A percentile compares a stretch with the other conserved stretches of the same genome.
These are phyloP conservation scores for Tachyglossus aculeatus DNA, from an alignment of 2,797 vertebrate genomes.

Conservation along the genomic window DNA sequence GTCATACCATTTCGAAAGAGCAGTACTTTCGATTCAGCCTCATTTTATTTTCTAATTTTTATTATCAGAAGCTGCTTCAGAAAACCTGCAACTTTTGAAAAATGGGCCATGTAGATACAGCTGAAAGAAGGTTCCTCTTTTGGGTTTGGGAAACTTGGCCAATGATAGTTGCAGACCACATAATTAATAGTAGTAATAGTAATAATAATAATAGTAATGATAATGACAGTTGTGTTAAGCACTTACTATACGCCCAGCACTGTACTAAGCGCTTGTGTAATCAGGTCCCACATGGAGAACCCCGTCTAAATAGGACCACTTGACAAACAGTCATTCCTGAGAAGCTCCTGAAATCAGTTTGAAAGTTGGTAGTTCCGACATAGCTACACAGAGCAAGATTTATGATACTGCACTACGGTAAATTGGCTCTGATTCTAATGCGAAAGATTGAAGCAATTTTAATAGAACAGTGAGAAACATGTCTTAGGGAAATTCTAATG, in stretches of 20 bases:
- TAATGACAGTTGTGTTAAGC: too few relatives aligned
- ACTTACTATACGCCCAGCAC: too few relatives aligned
- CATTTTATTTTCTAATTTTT: slow-evolving; percentile 1
- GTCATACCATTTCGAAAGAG: background rate
- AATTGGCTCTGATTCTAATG: background rate
- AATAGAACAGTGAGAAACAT: slow-evolving; percentile 2
- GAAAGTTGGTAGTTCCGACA: background rate
- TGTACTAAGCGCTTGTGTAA: too few relatives aligned
- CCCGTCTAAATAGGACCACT: too few relatives aligned
- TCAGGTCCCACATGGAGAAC: too few relatives aligned
- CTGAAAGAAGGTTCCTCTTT: too few relatives aligned
- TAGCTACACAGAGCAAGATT: slow-evolving; percentile 2
- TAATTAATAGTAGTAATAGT: too few relatives aligned
- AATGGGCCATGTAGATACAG: slow-evolving; percentile 1
- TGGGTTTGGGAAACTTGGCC: too few relatives aligned
- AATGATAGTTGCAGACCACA: too few relatives aligned
- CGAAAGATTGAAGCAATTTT: slow-evolving; percentile 11
- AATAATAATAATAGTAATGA: too few relatives aligned
- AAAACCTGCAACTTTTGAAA: slow-evolving; percentile 9
- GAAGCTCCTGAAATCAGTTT: background rate
- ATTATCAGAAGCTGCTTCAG: background rate
- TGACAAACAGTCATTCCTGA: too few relatives aligned
- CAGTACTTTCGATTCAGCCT: background rate
- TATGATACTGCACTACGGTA: too few relatives aligned
- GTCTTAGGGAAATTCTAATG: background rate